Conservation (phyloP, 2,113 vertebrate genomes). For the Spea bombifrons region DNA sequence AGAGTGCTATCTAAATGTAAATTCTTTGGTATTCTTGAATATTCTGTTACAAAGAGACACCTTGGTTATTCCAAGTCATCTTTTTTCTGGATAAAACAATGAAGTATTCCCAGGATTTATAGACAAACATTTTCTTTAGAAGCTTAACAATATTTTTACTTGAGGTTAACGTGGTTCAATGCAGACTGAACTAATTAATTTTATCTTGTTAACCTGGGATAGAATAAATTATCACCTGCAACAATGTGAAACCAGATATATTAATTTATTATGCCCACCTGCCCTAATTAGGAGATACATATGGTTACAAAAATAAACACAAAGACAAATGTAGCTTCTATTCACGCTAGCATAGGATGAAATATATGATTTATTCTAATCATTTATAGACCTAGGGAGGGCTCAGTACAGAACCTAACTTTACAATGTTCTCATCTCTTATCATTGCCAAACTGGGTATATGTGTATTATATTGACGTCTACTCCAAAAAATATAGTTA, state of each 20-base stretch:
- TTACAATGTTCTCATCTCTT: too few relatives aligned
- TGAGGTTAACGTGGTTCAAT: not conserved
- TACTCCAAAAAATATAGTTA: too few relatives aligned
- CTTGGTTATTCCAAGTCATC: conserved; percentile 32
- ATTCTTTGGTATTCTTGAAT: conserved; percentile 47
- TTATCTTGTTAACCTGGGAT: not conserved
- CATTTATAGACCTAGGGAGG: not conserved
- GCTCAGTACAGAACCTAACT: not conserved
- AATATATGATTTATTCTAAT: not conserved
- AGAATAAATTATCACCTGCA: too few relatives aligned
- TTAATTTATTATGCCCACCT: not conserved
- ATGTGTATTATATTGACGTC: too few relatives aligned
- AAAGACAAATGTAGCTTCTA: not conserved
- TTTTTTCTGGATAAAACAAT: conserved; percentile 42
- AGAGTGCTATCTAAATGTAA: conserved; percentile 47
- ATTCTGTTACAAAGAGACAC: conserved; percentile 40
- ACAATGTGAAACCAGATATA: not conserved
- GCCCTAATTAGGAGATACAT: not conserved
- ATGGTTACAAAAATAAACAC: not conserved
- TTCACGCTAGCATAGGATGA: not conserved
- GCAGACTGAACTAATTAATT: not conserved
- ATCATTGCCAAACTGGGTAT: too few relatives aligned
- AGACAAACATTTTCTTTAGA: too few relatives aligned
- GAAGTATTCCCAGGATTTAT: not conserved
- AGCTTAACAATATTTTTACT: not conserved